Evolutionary conservation across 2,888 invertebrate species (phyloP), one percentile per base, ranked within the genome.

Genomic region (Cheilosia pagana): DNA sequence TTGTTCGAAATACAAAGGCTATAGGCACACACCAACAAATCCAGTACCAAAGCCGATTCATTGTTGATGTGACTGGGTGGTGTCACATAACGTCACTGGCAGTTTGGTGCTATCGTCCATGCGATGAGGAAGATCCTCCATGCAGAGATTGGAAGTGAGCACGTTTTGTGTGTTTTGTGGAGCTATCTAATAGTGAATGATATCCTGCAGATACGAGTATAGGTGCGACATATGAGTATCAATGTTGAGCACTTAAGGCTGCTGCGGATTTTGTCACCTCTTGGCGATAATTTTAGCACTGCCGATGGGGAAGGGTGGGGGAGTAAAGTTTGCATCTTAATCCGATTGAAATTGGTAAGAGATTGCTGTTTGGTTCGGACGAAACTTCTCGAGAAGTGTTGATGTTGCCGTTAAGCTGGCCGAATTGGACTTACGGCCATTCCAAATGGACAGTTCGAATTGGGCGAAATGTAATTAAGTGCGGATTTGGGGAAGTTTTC

Each of bases 11-110:
- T 14, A 50, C 48, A 63, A 48, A 48, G 12, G 53, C n/a, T n/a
- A 28, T 28, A 35, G 50, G 41, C 14, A 19, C 35, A 21, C 28
- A 62, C 48, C 19, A 21, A 63, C 67, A 45, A 55, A 21, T 21
- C 41, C 35, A 35, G 23, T 57, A 28, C 28, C 57, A 57, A 70
- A 57, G 57, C 57, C 35, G 8, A 52, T 39, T 78, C 65, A 59
- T 65, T 60, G 63, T 63, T 50, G 53, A 62, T 10, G 62, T 45
- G 60, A 31, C 19, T 25, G 19, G 39, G 41, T 52, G 19, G 45
- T 67, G 52, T 60, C 59, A 79, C 39, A 57, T 67, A 50, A 50
- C 74, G 45, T 60, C 79, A 67, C 53, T 53, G 65, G 53, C 39
- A 74, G 14, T 79, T 78, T 63, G 19, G 52, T 72, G 43, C 45